Evolutionary conservation across 2,888 invertebrate genomes (phyloP).

Genomic region (Andrena camellia): DNA sequence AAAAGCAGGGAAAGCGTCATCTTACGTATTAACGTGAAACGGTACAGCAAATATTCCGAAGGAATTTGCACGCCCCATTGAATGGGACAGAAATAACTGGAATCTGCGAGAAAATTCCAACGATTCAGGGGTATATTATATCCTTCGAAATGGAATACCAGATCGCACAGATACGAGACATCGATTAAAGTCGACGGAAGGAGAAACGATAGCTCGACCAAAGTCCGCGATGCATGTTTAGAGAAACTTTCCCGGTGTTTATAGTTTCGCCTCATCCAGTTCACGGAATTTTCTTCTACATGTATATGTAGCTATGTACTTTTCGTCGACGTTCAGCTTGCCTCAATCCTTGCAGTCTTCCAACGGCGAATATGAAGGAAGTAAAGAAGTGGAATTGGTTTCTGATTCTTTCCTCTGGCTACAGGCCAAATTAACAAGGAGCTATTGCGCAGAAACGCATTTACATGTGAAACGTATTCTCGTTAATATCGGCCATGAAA

Average conservation of each 20-base stretch:
- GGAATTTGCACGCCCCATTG: not conserved
- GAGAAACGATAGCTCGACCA: conserved; percentile 13
- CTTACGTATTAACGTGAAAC: too few relatives aligned
- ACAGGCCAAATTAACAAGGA: not conserved
- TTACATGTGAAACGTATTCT: too few relatives aligned
- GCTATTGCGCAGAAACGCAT: not conserved
- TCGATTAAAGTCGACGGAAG: conserved; percentile 29
- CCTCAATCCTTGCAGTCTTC: not conserved
- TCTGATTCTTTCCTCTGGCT: conserved; percentile 1
- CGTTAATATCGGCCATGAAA: not conserved
- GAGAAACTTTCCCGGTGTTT: conserved; percentile 18
- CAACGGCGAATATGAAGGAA: not conserved
- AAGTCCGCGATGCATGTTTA: conserved; percentile 2
- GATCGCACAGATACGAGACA: not conserved
- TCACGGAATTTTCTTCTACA: not conserved
- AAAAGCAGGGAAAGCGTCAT: too few relatives aligned
- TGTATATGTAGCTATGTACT: not conserved
- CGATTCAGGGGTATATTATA: not conserved
- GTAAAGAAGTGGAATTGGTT: conserved; percentile 23
- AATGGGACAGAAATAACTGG: not conserved
- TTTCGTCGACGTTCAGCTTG: not conserved
- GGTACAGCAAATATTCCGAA: not conserved
- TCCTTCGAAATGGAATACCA: conserved; percentile 12
- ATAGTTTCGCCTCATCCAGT: conserved; percentile 14
- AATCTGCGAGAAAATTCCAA: conserved; percentile 4